Conservation (phyloP, 2,888 invertebrate species). For the Megamerina dolium region DNA sequence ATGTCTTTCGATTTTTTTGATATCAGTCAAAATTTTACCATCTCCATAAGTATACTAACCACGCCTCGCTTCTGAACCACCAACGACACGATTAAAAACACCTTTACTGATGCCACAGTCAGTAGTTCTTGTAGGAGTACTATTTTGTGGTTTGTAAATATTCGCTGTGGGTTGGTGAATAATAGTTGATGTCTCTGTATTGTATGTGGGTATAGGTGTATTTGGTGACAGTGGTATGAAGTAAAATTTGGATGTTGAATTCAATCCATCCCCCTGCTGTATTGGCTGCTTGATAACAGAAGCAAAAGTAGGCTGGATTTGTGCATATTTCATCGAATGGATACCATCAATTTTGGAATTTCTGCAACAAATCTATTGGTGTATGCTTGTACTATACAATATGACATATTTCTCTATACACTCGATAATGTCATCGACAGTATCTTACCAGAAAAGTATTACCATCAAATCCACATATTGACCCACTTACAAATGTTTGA, state of each 20-base stretch:
- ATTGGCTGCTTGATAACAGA: background rate
- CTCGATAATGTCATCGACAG: background rate
- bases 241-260: background rate
- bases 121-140: conserved; percentile 1
- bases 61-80: conserved; percentile 41
- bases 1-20: too few species aligned
- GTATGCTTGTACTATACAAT: too few species aligned
- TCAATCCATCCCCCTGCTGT: too few species aligned
- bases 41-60: too few species aligned
- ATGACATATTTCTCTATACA: too few species aligned
- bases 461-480: conserved; percentile 65
- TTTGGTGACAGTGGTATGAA: background rate
- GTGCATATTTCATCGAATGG: too few species aligned
- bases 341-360: too few species aligned
- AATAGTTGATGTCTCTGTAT: too few species aligned
- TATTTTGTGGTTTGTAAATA: background rate
- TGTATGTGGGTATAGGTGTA: too few species aligned
- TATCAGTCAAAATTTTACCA: too few species aligned
- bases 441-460: conserved; percentile 57
- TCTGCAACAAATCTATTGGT: conserved; percentile 8
- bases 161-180: background rate
- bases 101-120: conserved; percentile 53
- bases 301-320: too few species aligned
- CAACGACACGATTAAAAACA: conserved; percentile 54
- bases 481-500: conserved; percentile 53